Evolutionary conservation across 2,888 invertebrate genomes (phyloP), one percentile per base, ranked within the genome.

Genomic region (Epistrophe grossulariae): DNA sequence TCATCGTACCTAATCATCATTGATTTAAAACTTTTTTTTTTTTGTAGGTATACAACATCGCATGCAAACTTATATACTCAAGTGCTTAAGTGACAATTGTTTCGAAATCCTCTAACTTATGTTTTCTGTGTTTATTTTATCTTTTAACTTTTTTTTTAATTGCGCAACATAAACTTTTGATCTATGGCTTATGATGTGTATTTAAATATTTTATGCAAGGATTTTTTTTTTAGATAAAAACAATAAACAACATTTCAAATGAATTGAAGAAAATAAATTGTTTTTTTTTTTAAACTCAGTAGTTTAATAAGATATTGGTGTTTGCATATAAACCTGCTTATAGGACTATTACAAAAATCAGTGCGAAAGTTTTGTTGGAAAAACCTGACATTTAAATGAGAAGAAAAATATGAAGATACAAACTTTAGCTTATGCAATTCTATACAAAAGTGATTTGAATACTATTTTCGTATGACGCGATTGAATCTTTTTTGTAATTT

Each of bases 21-120:
- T 64, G 64, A 64, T 64, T 64, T 64, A 45, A 64, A 17, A 64
- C 45, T 64, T 64, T 64, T 64, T 59, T n/a, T n/a, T 57, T 6
- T 52, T 1, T 4, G 6, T 55, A 13, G 2, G 0, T 60, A 24
- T 24, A 24, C 24, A 2, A 13, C 19, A 40, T 24, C 19, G n/a
- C n/a, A 28, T 64, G n/a, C 45, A 45, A 28, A 45, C 31, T 48
- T 64, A 45, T 24, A 3, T 24, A 45, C 31, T 45, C 45, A 45
- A 45, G 17, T 38, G 31, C 45, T 64, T 64, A 45, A 64, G 64
- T 64, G 64, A 64, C 64, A 64, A 45, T 31, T 64, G 31, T 64
- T 64, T 64, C 13, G 64, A 64, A 64, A 64, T n/a, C 45, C 11
- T 64, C 1, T 31, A 59, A 59, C 59, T 59, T 59, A 59, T 60